Evolutionary conservation across 37 sponge, comb jelly and placozoan species (phyloP).

Genomic region (Halichondria panicea): DNA sequence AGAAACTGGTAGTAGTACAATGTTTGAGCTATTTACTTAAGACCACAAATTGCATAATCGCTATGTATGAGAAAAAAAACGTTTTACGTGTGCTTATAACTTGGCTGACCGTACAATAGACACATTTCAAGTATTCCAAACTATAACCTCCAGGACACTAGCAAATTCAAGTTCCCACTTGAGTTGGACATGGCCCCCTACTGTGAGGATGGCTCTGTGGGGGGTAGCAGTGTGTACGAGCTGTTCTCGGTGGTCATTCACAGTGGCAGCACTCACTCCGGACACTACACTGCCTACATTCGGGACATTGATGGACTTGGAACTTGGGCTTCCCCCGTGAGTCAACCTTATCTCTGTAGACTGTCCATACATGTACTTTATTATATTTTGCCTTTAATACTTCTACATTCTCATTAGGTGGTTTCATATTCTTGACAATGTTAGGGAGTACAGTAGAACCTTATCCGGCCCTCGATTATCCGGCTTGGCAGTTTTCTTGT

Average conservation of each 20-base stretch:
- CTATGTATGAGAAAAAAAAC: no score
- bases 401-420: not conserved
- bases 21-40: not conserved
- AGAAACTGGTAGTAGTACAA: not conserved
- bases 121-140: no score
- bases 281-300: conserved; percentile 88
- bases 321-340: conserved; percentile 77
- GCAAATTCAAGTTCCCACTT: conserved; percentile 75
- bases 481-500: no score
- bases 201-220: conserved; percentile 25
- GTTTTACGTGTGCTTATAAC: no score
- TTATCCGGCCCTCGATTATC: no score
- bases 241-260: conserved; percentile 93
- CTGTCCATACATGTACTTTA: no score
- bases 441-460: no score
- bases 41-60: not conserved
- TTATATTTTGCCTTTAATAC: not conserved
- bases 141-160: conserved; percentile 82
- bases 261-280: conserved; percentile 91
- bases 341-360: no score
- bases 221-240: conserved; percentile 54
- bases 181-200: conserved; percentile 85
- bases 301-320: conserved; percentile 80
- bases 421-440: not conserved
- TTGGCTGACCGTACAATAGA: no score